Conservation (phyloP, 1,140 invertebrate species). For the Argopecten irradians region DNA sequence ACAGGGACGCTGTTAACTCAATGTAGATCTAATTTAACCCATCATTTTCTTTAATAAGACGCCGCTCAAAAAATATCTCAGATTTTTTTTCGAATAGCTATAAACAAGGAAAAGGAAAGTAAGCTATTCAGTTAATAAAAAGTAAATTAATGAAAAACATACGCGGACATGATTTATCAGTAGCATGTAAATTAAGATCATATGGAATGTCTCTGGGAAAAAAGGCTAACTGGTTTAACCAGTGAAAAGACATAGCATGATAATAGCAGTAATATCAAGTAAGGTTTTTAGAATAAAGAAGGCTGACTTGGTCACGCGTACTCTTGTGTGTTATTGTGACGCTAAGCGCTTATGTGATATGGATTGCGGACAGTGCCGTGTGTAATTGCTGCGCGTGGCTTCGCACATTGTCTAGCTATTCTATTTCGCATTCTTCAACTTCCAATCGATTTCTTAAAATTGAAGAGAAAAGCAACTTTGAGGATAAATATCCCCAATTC, state of each 20-base stretch:
- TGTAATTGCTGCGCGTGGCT: not conserved
- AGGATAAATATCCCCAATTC: constrained; percentile 10
- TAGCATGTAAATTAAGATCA: not conserved
- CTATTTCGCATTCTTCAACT: constrained; percentile 1
- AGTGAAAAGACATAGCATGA: not conserved
- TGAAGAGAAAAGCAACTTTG: not conserved
- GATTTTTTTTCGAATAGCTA: too few relatives aligned
- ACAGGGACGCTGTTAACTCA: not conserved
- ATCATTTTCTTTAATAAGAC: not conserved
- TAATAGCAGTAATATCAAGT: not conserved
- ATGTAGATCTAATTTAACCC: not conserved
- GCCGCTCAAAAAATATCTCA: not conserved
- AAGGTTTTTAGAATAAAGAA: not conserved
- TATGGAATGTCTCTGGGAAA: not conserved
- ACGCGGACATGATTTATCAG: not conserved
- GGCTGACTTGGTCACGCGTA: not conserved
- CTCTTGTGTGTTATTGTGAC: not conserved
- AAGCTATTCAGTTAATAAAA: not conserved
- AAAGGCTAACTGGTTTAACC: not conserved
- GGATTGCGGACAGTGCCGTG: not conserved
- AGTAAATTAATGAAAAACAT: not conserved
- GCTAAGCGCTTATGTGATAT: not conserved
- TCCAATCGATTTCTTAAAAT: constrained; percentile 1
- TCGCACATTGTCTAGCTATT: not conserved
- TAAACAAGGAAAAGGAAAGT: not conserved